Conservation (phyloP, 2,888 invertebrate species). For the Timandra comae region DNA sequence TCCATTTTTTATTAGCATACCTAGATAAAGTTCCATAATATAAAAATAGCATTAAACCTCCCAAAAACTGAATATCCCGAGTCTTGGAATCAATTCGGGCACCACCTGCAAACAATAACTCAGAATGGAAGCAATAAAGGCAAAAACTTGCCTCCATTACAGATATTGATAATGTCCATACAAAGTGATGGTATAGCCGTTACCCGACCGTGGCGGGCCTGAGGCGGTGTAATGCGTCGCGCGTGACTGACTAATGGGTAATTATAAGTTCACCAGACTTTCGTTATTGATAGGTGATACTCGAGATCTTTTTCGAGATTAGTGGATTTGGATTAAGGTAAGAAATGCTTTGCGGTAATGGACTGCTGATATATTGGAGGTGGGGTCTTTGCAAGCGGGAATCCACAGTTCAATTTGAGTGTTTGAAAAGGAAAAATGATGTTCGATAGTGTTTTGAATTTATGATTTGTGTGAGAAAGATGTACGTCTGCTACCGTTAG, state of each 20-base stretch:
- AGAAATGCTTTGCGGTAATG: no score
- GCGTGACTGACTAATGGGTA: conserved; percentile 23
- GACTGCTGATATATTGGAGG: no score
- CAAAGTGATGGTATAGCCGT: conserved; percentile 15
- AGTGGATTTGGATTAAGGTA: background rate
- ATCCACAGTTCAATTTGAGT: no score
- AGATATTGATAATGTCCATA: conserved; percentile 39
- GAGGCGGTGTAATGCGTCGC: conserved; percentile 24
- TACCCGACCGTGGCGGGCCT: no score
- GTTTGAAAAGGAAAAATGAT: no score
- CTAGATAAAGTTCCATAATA: background rate
- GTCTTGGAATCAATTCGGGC: background rate
- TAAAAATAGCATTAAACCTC: background rate
- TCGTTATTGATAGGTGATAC: background rate
- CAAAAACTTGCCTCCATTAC: conserved; percentile 35
- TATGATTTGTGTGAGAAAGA: no score
- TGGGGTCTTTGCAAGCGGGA: no score
- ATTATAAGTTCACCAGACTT: conserved; percentile 9
- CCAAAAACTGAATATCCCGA: background rate
- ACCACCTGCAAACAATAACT: conserved; percentile 32
- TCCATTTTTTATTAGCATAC: background rate
- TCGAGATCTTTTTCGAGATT: no score
- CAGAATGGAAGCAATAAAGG: conserved; percentile 28
- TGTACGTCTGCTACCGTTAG: no score
- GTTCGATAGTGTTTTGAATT: no score